phyloP scores from a whole-genome alignment of 2,113 vertebrate species.

The Garra rufa region DNA sequence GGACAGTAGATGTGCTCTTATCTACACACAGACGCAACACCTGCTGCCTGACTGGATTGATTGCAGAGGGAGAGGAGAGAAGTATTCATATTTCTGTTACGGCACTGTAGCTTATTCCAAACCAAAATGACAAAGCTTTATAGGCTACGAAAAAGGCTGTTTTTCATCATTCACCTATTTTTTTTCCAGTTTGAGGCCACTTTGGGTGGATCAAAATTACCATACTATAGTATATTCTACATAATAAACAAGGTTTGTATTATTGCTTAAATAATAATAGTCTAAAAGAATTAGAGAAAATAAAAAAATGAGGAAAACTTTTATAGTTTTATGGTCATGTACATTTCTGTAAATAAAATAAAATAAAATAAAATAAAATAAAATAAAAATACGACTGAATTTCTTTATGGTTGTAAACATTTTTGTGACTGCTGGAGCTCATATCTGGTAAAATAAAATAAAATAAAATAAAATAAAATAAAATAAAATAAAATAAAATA shows the following conservation, averaged over 20 bases:
- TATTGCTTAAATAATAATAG: not conserved
- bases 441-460: no score
- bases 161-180: not conserved
- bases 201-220: not conserved
- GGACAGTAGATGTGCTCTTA: conserved; percentile 35
- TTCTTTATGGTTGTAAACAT: no score
- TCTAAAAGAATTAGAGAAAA: no score
- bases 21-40: conserved; percentile 39
- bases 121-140: not conserved
- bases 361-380: no score
- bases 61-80: not conserved
- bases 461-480: no score
- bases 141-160: not conserved
- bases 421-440: no score
- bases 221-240: not conserved
- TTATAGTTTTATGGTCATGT: no score
- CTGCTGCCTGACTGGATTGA: conserved; percentile 41
- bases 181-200: not conserved
- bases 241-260: not conserved
- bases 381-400: no score
- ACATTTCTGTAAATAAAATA: no score
- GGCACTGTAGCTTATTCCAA: not conserved
- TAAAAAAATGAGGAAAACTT: no score
- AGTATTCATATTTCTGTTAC: not conserved
- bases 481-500: no score